Base-by-base conservation (phyloP, 2,113 vertebrate genomes). In the Hucho hucho region DNA sequence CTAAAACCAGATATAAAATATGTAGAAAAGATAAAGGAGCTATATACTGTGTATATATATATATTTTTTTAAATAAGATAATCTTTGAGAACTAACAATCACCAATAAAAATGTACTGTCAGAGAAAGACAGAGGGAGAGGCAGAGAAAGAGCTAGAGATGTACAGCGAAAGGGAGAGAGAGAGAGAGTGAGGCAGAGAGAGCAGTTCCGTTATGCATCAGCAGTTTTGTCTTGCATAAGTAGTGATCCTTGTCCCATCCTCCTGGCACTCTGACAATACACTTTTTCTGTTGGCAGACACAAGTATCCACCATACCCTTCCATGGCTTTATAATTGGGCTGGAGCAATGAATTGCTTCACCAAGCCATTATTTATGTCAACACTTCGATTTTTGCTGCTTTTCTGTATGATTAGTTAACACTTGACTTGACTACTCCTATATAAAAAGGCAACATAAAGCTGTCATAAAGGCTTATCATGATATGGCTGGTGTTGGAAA, bases 101-200 rank as follows among this genome's bases (percentile, higher is more conserved):
- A 43, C 9, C 37, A 43, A 43, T 43, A 43, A 11, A 11, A 43
- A 43, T 2, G 7, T n/a, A 43, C 9, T 43, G 37, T 43, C 47
- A 49, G 58, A 70, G 6, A 73, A n/a, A 78, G 68, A 63, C 63
- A 18, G 7, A 5, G 26, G 58, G 9, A 29, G 47, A 53, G 76
- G 16, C 16, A 56, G 18, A 46, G 70, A 56, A 20, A 69, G 53
- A 37, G 28, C 22, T 24, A 64, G 11, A 66, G 46, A 64, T 12
- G 56, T 25, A 64, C 16, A 76, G 32, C 26, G 61, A 65, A 20
- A 47, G 14, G 6, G 43, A 61, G 25, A 64, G 16, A 72, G 29
- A 75, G 22, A 70, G 16, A 14, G 25, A 64, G 26, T 64, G n/a
- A 20, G 24, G 25, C 24, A 64, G 22, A 28, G n/a, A 26, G 14